A percentile compares a stretch with the other conserved stretches of the same genome.
Conservation (phyloP, 2,113 vertebrate genomes). For the Stomatorhinus ivindoensis region DNA sequence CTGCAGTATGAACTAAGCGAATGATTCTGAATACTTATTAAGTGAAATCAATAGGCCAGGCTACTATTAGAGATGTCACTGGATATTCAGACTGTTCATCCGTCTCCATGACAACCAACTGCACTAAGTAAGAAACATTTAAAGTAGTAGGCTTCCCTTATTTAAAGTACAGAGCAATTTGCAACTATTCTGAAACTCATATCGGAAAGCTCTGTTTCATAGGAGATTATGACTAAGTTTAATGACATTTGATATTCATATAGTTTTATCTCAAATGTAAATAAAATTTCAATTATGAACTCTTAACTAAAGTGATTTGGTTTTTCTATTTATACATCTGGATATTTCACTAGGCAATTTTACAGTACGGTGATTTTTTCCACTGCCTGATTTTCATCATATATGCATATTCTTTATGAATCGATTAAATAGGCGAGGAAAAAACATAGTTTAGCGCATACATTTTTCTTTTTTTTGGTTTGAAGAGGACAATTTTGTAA, state of each 20-base stretch:
- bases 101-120: slow-evolving; percentile 26
- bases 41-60: slow-evolving; percentile 24
- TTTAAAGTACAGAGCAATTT: neutral
- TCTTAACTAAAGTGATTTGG: neutral
- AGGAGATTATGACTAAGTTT: neutral
- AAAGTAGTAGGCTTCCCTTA: neutral
- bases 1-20: neutral
- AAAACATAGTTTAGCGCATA: neutral
- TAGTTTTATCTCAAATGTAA: neutral
- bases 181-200: neutral
- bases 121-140: slow-evolving; percentile 1
- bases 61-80: slow-evolving; percentile 34
- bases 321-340: neutral
- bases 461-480: neutral
- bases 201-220: neutral
- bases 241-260: neutral
- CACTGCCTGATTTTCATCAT: neutral
- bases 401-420: neutral
- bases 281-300: neutral
- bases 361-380: neutral
- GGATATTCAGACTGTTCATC: slow-evolving; percentile 22
- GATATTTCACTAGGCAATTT: neutral
- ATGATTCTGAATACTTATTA: slow-evolving; percentile 18
- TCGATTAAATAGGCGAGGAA: neutral
- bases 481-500: neutral